phyloP scores from a whole-genome alignment of 1,140 invertebrate genomes.

The Bemisia tabaci region DNA sequence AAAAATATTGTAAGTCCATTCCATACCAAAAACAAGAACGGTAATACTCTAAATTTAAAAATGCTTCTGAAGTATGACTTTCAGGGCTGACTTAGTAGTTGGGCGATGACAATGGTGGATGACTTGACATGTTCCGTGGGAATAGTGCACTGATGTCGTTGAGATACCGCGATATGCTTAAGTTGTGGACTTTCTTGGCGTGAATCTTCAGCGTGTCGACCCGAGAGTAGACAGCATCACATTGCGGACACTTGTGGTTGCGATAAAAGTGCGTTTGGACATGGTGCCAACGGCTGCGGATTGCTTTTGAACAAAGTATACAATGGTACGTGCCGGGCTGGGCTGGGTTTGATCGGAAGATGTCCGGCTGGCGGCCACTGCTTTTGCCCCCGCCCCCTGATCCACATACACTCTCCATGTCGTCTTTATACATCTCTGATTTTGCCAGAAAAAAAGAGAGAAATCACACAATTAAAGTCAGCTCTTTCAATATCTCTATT shows the following conservation, averaged over 20 bases:
- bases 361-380: background rate
- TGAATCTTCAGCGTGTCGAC: conserved; percentile 45
- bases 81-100: background rate
- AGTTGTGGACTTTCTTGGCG: conserved; percentile 18
- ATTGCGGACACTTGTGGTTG: conserved; percentile 65
- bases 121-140: background rate
- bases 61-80: no score
- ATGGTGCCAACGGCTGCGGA: conserved; percentile 75
- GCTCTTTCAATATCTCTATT: no score
- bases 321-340: conserved; percentile 32
- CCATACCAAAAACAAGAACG: no score
- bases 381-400: background rate
- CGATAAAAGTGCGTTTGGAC: conserved; percentile 66
- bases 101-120: background rate
- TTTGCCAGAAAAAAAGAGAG: background rate
- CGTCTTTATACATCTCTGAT: background rate
- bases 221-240: conserved; percentile 68
- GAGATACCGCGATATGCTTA: conserved; percentile 16
- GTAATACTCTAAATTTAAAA: no score
- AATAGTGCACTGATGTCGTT: conserved; percentile 6
- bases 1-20: no score
- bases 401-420: background rate
- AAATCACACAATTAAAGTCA: no score
- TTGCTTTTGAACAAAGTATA: conserved; percentile 66
- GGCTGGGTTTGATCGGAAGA: conserved; percentile 19